These are phyloP conservation scores for Channa maculata DNA, from an alignment of 2,113 vertebrate species.

Conservation along the genomic window DNA sequence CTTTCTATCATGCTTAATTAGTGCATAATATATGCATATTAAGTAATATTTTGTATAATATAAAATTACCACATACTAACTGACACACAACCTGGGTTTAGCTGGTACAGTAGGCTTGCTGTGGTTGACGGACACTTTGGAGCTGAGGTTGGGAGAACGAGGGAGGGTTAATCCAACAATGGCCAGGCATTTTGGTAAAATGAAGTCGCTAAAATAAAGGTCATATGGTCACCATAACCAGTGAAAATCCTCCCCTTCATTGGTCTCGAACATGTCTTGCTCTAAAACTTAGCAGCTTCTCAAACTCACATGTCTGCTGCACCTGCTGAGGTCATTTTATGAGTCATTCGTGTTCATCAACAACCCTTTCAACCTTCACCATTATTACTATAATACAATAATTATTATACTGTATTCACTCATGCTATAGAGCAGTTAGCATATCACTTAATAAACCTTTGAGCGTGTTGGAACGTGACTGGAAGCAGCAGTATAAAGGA, in stretches of 20 bases:
- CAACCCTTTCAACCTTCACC: slow-evolving; percentile 64
- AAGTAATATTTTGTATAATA: too few relatives aligned
- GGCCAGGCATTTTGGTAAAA: not conserved
- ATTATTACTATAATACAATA: slow-evolving; percentile 18
- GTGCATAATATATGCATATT: too few relatives aligned
- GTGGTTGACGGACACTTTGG: too few relatives aligned
- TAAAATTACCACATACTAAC: not conserved
- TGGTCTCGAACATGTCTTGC: not conserved
- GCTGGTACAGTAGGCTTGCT: too few relatives aligned
- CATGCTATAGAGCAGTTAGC: slow-evolving; percentile 44
- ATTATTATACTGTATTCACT: not conserved
- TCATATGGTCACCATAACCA: not conserved
- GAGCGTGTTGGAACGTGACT: slow-evolving; percentile 31
- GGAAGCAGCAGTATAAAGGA: slow-evolving; percentile 43
- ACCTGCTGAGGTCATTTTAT: slow-evolving; percentile 36
- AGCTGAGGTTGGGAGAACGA: too few relatives aligned
- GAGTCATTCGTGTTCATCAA: slow-evolving; percentile 71
- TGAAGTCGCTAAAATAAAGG: not conserved
- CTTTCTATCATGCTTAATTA: not conserved
- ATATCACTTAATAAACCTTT: slow-evolving; percentile 55
- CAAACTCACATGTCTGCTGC: slow-evolving; percentile 2
- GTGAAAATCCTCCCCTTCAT: not conserved
- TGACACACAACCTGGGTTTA: not conserved
- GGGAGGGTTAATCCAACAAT: not conserved
- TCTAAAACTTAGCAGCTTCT: not conserved